These are phyloP conservation scores for Acromyrmex echinatior DNA, from an alignment of 1,140 invertebrate species.

Conservation along the genomic window DNA sequence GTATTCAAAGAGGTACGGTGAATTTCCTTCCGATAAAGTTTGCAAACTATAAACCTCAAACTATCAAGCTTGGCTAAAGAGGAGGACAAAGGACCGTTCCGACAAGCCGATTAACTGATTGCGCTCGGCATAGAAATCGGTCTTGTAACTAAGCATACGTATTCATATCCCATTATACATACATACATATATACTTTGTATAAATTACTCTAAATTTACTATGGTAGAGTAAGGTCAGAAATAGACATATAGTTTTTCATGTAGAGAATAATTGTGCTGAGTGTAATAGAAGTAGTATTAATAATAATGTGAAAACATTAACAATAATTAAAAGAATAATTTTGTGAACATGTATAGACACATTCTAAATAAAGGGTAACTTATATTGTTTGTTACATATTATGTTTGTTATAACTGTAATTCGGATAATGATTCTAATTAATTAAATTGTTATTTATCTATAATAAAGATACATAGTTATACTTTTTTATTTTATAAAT, in stretches of 20 bases:
- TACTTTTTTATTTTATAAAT: no score
- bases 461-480: no score
- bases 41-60: conserved; percentile 52
- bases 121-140: conserved; percentile 45
- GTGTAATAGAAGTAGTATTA: no score
- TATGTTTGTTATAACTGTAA: no score
- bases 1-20: conserved; percentile 10
- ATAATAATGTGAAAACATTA: no score
- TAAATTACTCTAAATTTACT: conserved; percentile 43
- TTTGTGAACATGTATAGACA: no score
- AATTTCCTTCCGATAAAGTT: conserved; percentile 50
- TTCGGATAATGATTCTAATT: no score
- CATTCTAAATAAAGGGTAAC: no score
- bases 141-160: conserved; percentile 40
- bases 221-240: not conserved
- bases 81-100: conserved; percentile 56
- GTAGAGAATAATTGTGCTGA: not conserved
- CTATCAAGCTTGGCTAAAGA: conserved; percentile 52
- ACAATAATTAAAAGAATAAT: no score
- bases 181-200: not conserved
- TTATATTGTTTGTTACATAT: no score
- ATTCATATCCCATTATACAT: conserved; percentile 32
- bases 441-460: no score
- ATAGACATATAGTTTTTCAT: not conserved
- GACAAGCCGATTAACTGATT: conserved; percentile 65